Base-by-base conservation (phyloP, 2,113 vertebrate species). In the Periophthalmus modestus region DNA sequence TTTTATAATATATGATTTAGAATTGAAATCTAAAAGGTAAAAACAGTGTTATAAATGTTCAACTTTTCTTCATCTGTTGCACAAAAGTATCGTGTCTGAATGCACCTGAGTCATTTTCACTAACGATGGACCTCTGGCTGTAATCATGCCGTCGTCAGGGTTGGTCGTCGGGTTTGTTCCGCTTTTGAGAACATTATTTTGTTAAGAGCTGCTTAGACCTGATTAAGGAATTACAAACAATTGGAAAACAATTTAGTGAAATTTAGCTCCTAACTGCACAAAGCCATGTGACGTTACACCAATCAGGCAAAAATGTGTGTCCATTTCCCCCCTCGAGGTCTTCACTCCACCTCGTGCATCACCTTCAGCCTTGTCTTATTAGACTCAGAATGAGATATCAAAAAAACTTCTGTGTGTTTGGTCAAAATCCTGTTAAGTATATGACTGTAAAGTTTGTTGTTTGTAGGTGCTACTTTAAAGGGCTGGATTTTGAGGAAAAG, bases 131-230 rank as follows among this genome's bases (percentile, higher is more conserved):
- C 39, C 39, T 10, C 7, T 43, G 39, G 10, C 39, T 10, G 14
- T 59, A 59, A 59, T 59, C 57, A 58, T n/a, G 11, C 21, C 21
- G 7, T 73, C 57, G n/a, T 62, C 59, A 34, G 28, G 34, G 19
- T 63, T 63, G 15, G 19, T 63, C 61, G 19, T 18, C 15, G 16
- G 9, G 15, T 59, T 59, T 59, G 57, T 28, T 59, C 57, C 21
- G 13, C 14, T 15, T n/a, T n/a, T 69, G 13, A 21, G 1, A 19
- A 13, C 33, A n/a, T 59, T 50, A 24, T 16, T 63, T 71, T 21
- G 18, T 67, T 66, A 24, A 52, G 16, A 68, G 23, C 63, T 67
- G 55, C 77, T 80, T 77, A 33, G 9, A 34, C 14, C 18, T 43
- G 13, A 65, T 65, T 65, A 23, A 61, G 70, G 67, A 58, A 50